Base-by-base conservation (phyloP, 2,888 invertebrate genomes). In the Diabrotica balteata region DNA sequence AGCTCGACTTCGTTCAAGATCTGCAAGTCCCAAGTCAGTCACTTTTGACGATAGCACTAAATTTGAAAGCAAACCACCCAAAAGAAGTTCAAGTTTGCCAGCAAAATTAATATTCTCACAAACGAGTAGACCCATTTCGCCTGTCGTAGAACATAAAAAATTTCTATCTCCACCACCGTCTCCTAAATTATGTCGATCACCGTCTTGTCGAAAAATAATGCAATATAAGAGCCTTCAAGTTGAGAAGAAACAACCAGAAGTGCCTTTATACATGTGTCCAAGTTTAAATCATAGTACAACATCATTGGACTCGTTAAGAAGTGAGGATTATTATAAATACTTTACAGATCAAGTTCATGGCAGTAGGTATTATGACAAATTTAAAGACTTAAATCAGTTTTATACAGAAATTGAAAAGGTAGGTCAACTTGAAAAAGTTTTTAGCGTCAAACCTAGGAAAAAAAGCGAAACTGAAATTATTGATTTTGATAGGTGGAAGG, bases 401-500 rank as follows among this genome's bases (percentile, higher is more conserved):
- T 97, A 96, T 80, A 87, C 90, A 46, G 93, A 92, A 73, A 86
- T 97, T 69, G 96, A 96, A 83, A 88, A 95, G 76, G 91, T 96
- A 59, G 92, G 92, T 0, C 90, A 94, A 77, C 82, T 96, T 66
- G 95, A 96, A 84, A 89, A 89, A 73, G 90, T 91, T 0, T 92
- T 93, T 54, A 91, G 92, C 77, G 85, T 93, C 59, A 88, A 90
- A 59, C 92, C 93, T 1, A 86, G 93, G 75, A 87, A 92, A 75
- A 87, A 89, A 74, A 90, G 87, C 81, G 91, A 93, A 78, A 91
- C 92, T 76, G 93, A 94, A 81, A 90, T 94, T 8, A 90, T 95
- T 69, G 94, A 95, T 84, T 95, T 92, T 80, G 95, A 95, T 73
- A 88, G 93, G 66, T 95, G 95, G 95, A 92, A 91, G 80, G 90